phyloP scores from a whole-genome alignment of 2,888 invertebrate species.

The Galerucella pusilla region DNA sequence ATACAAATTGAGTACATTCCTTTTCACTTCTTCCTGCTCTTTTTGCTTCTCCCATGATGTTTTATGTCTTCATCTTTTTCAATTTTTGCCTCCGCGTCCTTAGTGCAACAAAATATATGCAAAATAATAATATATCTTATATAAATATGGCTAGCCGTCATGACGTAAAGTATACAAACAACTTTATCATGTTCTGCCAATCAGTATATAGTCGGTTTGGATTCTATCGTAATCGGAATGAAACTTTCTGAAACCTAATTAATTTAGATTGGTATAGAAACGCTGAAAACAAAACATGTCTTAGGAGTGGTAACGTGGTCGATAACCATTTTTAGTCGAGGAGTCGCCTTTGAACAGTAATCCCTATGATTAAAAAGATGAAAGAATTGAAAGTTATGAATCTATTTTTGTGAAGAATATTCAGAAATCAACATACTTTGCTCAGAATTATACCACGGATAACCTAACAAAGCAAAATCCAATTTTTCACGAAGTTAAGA shows the following conservation, averaged over 20 bases:
- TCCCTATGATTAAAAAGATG: not conserved
- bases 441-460: no score
- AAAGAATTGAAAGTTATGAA: not conserved
- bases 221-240: not conserved
- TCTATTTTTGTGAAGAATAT: not conserved
- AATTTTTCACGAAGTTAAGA: no score
- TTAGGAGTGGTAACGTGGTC: slow-evolving; percentile 12
- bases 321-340: slow-evolving; percentile 7
- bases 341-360: not conserved
- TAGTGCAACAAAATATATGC: no score
- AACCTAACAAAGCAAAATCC: no score
- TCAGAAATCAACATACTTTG: no score
- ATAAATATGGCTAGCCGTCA: not conserved
- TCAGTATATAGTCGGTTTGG: not conserved
- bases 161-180: slow-evolving; percentile 3
- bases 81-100: no score
- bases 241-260: slow-evolving; percentile 11
- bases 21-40: no score
- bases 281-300: slow-evolving; percentile 7
- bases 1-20: no score
- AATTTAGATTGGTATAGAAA: slow-evolving; percentile 2
- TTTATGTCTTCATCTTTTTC: no score
- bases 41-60: no score
- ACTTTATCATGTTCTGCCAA: not conserved
- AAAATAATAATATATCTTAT: not conserved